Evolutionary conservation across 2,113 vertebrate genomes (phyloP), one percentile per base, ranked within the genome.

Genomic region (Cebus imitator): DNA sequence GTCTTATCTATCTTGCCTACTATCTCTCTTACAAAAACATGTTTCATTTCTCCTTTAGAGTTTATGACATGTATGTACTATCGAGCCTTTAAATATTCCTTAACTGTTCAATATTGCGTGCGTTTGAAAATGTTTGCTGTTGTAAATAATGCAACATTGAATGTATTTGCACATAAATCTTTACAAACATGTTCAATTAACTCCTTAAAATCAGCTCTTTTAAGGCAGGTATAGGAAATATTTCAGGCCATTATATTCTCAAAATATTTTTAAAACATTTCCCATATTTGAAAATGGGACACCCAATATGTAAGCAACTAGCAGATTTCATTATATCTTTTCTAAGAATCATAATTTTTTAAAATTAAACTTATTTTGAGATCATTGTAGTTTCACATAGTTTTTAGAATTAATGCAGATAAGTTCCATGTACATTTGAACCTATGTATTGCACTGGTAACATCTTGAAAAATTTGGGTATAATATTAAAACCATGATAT

Each of bases 261-360:
- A 94, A 96, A 94, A 61, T 40, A 96, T 27, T 82, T 94, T 23
- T 6, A 14, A 64, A 90, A 43, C 84, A 73, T 40, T 87, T 40
- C 52, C 6, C 3, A n/a, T 20, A 57, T 40, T 18, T 84, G 64
- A 61, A 90, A 57, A 87, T 80, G 50, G 4, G 21, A 12, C 35
- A 17, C 2, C 72, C 87, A 68, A 45, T 80, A 1, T 50, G 5
- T 21, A 90, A 81, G 40, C 35, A 79, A 91, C 48, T 83, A n/a
- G n/a, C 4, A 81, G 12, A 48, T 8, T 57, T 92, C 14, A 30
- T 76, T 82, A 64, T 0, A 91, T n/a, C 13, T 57, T 90, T 87
- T 55, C 3, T 57, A 75, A 64, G 32, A 87, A 57, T 78, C 35
- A 37, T 30, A 70, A 23, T 52, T 87, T 85, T 48, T 45, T 1